A percentile compares a stretch with the other conserved stretches of the same genome.
Conservation (phyloP, 1,140 invertebrate genomes). For the Saccostrea glomerata region DNA sequence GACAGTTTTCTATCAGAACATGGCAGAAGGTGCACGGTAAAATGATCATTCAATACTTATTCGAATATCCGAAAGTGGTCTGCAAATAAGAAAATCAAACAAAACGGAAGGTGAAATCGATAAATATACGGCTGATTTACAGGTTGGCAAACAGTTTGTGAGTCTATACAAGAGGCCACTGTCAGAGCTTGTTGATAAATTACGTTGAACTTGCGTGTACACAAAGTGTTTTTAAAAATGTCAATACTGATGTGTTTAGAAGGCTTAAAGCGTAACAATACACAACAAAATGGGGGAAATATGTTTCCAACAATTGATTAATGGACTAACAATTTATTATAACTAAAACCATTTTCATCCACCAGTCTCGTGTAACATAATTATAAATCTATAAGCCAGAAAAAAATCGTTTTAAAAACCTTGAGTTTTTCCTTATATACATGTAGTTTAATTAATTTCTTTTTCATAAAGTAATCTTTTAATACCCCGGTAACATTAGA, state of each 20-base stretch:
- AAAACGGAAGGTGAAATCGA: conserved; percentile 21
- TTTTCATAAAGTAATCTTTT: too few relatives aligned
- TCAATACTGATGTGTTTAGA: conserved; percentile 20
- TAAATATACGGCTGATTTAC: conserved; percentile 6
- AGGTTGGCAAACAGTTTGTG: conserved; percentile 2
- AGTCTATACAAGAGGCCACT: not conserved
- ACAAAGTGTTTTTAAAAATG: not conserved
- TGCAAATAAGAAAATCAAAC: conserved; percentile 32
- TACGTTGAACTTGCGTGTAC: not conserved
- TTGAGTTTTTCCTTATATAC: too few relatives aligned
- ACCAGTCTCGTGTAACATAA: too few relatives aligned
- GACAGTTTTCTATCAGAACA: not conserved
- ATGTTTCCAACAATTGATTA: not conserved
- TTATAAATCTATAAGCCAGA: too few relatives aligned
- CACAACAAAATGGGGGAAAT: not conserved
- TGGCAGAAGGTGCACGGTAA: not conserved
- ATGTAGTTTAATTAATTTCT: too few relatives aligned
- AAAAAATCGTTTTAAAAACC: too few relatives aligned
- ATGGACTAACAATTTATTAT: too few relatives aligned
- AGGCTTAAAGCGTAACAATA: not conserved
- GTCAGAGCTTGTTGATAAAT: not conserved
- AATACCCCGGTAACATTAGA: too few relatives aligned
- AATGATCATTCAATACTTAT: not conserved
- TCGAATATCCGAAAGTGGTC: conserved; percentile 9
- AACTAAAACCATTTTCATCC: too few relatives aligned